phyloP scores from a whole-genome alignment of 2,797 vertebrate genomes.

The Tachyglossus aculeatus region DNA sequence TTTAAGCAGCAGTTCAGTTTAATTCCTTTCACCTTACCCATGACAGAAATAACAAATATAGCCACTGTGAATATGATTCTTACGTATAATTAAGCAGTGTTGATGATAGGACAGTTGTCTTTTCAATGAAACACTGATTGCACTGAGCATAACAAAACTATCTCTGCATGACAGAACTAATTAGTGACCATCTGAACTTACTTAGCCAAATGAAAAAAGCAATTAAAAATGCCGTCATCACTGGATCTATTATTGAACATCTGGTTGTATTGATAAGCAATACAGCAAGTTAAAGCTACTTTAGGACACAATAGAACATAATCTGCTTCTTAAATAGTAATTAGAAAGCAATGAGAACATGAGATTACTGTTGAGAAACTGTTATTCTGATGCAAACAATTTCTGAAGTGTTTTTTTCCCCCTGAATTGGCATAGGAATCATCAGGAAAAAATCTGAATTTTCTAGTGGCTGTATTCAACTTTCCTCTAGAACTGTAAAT shows the following conservation, averaged over 20 bases:
- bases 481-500: neutral
- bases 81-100: constrained; percentile 73
- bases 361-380: constrained; percentile 68
- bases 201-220: constrained; percentile 84
- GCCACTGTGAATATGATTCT: constrained; percentile 69
- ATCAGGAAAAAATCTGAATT: constrained; percentile 1
- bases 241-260: constrained; percentile 79
- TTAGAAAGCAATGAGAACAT: constrained; percentile 74
- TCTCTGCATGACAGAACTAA: constrained; percentile 86
- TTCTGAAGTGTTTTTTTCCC: constrained; percentile 59
- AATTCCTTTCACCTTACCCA: constrained; percentile 71
- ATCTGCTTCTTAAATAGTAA: constrained; percentile 81
- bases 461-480: neutral
- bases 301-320: constrained; percentile 78
- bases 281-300: constrained; percentile 80
- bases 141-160: constrained; percentile 80
- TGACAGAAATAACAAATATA: constrained; percentile 72
- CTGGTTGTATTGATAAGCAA: constrained; percentile 87
- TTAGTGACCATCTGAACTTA: constrained; percentile 92
- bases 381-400: constrained; percentile 73
- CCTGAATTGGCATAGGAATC: constrained; percentile 22
- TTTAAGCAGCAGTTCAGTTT: constrained; percentile 66
- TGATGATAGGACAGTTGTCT: constrained; percentile 74
- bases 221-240: constrained; percentile 85
- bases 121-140: constrained; percentile 78